A percentile compares a stretch with the other conserved stretches of the same genome.
These are phyloP conservation scores for Ambastaia sidthimunki DNA, from an alignment of 2,797 vertebrate genomes.

Conservation along the genomic window DNA sequence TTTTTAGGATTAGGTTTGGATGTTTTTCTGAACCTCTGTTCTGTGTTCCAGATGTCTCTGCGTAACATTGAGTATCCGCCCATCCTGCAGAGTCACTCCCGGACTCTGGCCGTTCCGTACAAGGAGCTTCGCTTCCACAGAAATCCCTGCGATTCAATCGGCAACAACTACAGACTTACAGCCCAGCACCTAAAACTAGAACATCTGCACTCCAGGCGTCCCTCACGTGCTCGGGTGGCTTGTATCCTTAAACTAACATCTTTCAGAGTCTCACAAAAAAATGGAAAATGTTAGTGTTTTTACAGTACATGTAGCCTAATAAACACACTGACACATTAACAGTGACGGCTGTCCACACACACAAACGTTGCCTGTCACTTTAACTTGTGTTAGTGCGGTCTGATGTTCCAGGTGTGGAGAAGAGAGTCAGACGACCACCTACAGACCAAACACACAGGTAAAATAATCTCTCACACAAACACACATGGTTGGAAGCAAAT, in stretches of 20 bases:
- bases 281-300: neutral
- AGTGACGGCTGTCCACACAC: neutral
- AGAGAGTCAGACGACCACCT: constrained; percentile 51
- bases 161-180: constrained; percentile 83
- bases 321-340: neutral
- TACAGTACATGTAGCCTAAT: neutral
- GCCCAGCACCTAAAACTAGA: constrained; percentile 79
- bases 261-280: neutral
- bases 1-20: too few species aligned
- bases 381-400: constrained; percentile 61
- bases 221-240: neutral
- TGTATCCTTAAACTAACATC: neutral
- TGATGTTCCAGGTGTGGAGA: constrained; percentile 64
- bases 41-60: constrained; percentile 69
- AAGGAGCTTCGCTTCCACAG: constrained; percentile 80
- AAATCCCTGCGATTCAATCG: constrained; percentile 85
- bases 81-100: constrained; percentile 81
- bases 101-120: constrained; percentile 82
- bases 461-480: constrained; percentile 34
- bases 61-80: constrained; percentile 77
- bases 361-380: constrained; percentile 35
- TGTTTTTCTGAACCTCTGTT: neutral
- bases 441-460: constrained; percentile 69
- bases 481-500: neutral
- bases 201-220: constrained; percentile 67